Percentiles rank a stretch among this genome's conserved stretches.
Evolutionary conservation across 2,113 vertebrate genomes (phyloP).

Genomic region (Variabilichromis moorii): DNA sequence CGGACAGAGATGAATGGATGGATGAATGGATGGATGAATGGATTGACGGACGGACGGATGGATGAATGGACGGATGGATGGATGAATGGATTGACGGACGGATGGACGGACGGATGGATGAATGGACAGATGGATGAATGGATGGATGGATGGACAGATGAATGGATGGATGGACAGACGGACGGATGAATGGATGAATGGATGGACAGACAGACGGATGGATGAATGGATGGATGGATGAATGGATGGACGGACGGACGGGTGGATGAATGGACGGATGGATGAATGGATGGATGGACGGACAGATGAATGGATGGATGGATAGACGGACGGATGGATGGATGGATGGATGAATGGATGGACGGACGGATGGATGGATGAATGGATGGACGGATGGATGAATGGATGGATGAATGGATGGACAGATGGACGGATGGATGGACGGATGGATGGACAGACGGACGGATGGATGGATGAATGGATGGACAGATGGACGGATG

Average conservation of each 20-base stretch:
- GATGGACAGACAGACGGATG: accelerated
- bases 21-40: accelerated
- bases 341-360: accelerated
- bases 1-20: accelerated
- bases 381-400: accelerated
- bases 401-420: accelerated
- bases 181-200: accelerated
- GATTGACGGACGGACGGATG: accelerated
- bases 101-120: accelerated
- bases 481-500: accelerated
- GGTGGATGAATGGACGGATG: accelerated
- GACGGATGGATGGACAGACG: accelerated
- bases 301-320: accelerated
- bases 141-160: accelerated
- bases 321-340: accelerated
- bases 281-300: accelerated
- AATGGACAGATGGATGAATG: accelerated
- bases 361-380: accelerated
- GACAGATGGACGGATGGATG: accelerated
- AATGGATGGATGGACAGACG: accelerated
- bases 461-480: accelerated
- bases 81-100: accelerated
- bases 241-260: accelerated
- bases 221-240: accelerated
- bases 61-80: accelerated